Base-by-base conservation (phyloP, 2,888 invertebrate genomes). In the Nemoura dubitans region DNA sequence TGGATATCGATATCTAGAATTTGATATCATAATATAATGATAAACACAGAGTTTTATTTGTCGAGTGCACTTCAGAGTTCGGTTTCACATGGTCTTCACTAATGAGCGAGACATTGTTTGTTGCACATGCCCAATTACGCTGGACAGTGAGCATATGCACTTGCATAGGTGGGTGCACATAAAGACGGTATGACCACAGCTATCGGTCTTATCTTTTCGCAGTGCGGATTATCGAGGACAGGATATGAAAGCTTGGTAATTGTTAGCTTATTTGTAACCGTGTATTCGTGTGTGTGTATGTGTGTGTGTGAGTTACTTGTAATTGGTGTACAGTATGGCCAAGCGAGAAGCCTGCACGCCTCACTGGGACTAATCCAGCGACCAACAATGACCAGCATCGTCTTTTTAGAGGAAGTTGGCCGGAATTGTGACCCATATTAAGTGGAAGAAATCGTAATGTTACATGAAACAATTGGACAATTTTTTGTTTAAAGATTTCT, bases 221-320 rank as follows among this genome's bases (percentile, higher is more conserved):
- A 84, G 26, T 78, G 80, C 43, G 28, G 86, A 83, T 16, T 78
- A 87, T 86, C 85, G 83, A 43, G 87, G 86, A 87, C 87, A 87
- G 87, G 87, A 87, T 87, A 87, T 87, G 87, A 87, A 87, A 87
- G 87, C 84, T 76, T 76, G 28, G 29, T 28, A 59, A 84, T 83
- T 83, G 83, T 83, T 83, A 83, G 78, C 43, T 59, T 43, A 59
- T 28, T 42, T 83, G 28, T 81, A 81, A 81, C 26, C 26, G 59
- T 43, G 59, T 43, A 42, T n/a, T n/a, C n/a, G n/a, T n/a, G n/a
- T n/a, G n/a, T n/a, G n/a, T n/a, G n/a, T n/a, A n/a, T n/a, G n/a
- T n/a, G n/a, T n/a, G n/a, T n/a, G n/a, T 43, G 84, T 83, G 81
- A 29, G 81, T 83, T 83, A n/a, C 42, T n/a, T 83, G 29, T 83